A percentile compares a stretch with the other conserved stretches of the same genome.
phyloP scores from a whole-genome alignment of 37 sponge, comb jelly and placozoan genomes.

The Petrosia ficiformis region DNA sequence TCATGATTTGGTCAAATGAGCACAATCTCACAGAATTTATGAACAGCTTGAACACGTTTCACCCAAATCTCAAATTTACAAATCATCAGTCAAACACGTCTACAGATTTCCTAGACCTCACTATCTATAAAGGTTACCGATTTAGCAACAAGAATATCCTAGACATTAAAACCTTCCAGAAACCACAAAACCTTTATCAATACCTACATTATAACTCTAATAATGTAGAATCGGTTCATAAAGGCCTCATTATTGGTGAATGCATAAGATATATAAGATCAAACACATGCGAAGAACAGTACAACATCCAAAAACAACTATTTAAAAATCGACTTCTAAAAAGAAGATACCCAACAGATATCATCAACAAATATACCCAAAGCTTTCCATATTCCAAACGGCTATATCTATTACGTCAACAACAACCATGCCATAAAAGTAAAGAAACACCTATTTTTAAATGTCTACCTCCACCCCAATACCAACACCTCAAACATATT shows the following conservation, averaged over 20 bases:
- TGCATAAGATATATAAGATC: constrained; percentile 21
- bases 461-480: no score
- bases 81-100: neutral
- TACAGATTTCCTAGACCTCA: constrained; percentile 2
- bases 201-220: constrained; percentile 22
- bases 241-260: constrained; percentile 20
- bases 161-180: constrained; percentile 19
- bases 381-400: no score
- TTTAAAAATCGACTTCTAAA: constrained; percentile 12
- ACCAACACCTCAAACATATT: no score
- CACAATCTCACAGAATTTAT: neutral
- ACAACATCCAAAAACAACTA: neutral
- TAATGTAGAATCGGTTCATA: neutral
- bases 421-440: no score
- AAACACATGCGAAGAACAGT: constrained; percentile 3
- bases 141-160: neutral
- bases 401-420: no score
- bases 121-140: constrained; percentile 16
- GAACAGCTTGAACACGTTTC: constrained; percentile 3
- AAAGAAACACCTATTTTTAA: no score
- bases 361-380: constrained; percentile 6
- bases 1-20: constrained; percentile 20
- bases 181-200: constrained; percentile 31
- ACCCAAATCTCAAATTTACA: constrained; percentile 13
- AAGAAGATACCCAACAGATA: constrained; percentile 14